Evolutionary conservation across 2,888 invertebrate species (phyloP), one percentile per base, ranked within the genome.

Genomic region (Patella pellucida): DNA sequence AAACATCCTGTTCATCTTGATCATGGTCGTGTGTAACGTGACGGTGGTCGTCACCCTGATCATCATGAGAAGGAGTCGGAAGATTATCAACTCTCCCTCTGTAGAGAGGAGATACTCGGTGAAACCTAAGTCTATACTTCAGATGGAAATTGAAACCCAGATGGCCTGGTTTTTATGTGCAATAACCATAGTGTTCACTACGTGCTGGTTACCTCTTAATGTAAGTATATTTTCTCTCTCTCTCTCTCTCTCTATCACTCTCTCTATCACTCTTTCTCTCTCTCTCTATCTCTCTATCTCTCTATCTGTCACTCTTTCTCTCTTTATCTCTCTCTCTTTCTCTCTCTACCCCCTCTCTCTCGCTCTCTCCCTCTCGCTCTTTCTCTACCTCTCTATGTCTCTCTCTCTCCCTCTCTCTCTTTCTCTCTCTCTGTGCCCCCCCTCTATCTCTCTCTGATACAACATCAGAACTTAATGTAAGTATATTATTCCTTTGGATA

Each of bases 201-300:
- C 83, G 0, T 90, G 90, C 78, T 90, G 89, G 87, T 80, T 89
- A n/a, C 90, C 90, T 16, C 79, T 90, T 15, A 89, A 89, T 83
- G 89, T 89, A 85, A 86, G 86, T 85, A 69, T 12, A 4, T 3
- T 54, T n/a, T 69, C 16, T 19, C 23, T 68, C 2, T 31, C 31
- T 41, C n/a, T 70, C n/a, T 70, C 31, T 41, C 41, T 70, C 70
- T 70, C 51, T n/a, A n/a, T n/a, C n/a, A n/a, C n/a, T n/a, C n/a
- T n/a, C n/a, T n/a, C n/a, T n/a, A n/a, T n/a, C n/a, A n/a, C n/a
- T n/a, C n/a, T n/a, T n/a, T 52, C 71, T 16, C 71, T 71, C n/a
- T 71, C 50, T 71, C 16, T 71, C 52, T 52, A 5, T 71, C 52
- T 71, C 51, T 71, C 52, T 71, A 11, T 71, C 52, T 71, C 51